Evolutionary conservation across 2,888 invertebrate species (phyloP), one percentile per base, ranked within the genome.

Genomic region (Nemoura dubitans): DNA sequence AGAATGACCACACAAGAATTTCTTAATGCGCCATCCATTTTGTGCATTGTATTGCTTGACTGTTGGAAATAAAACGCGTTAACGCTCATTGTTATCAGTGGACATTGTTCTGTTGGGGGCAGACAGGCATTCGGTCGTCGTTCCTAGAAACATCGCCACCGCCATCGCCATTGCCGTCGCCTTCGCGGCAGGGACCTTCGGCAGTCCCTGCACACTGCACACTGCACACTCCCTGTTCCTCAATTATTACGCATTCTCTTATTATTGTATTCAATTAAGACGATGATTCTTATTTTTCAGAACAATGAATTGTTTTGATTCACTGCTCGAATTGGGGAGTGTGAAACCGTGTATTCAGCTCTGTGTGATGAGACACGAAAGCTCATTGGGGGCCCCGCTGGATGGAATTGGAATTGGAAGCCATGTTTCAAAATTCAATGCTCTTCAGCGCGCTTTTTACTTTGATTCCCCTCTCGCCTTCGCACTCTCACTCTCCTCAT

Each of bases 261-360:
- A 84, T 84, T 84, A 84, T 59, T 59, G 84, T 84, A 59, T 84
- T 84, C 84, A 84, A 84, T 84, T 84, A 84, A 84, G 84, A 84
- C 84, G 84, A 84, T 84, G 84, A 84, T 84, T 84, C 84, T 84
- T 84, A 84, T 84, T 84, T 83, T 84, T 59, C 28, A n/a, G 84
- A 84, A 84, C 84, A 84, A 84, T 84, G 84, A 84, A 83, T 84
- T 84, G 84, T 84, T 84, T 76, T 59, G 84, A 84, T 59, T 84
- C 42, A 83, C 29, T 59, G 36, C 36, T 83, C 42, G 76, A 76
- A 84, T 29, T 84, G 84, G 28, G 76, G 84, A 84, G 84, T 76
- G 84, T 28, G 16, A 28, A 76, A 76, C 76, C n/a, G n/a, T 14
- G 28, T 28, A 30, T 81, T 26, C n/a, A 43, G 83, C 83, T 83